phyloP scores from a whole-genome alignment of 2,888 invertebrate genomes.

The Patella pellucida region DNA sequence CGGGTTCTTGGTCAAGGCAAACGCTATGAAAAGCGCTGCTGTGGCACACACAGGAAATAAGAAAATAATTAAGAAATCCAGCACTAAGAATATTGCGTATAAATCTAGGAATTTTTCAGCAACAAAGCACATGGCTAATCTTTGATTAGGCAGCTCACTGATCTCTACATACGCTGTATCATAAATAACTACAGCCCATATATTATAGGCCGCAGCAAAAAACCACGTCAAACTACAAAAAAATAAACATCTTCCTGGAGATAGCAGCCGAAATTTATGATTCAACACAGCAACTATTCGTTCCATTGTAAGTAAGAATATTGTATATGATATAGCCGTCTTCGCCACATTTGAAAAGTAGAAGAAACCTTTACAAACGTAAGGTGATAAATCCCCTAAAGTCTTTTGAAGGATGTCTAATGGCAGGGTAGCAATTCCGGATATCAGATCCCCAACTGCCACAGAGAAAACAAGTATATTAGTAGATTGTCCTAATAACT shows the following conservation, averaged over 20 bases:
- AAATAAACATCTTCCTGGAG: constrained; percentile 58
- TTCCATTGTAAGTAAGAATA: constrained; percentile 41
- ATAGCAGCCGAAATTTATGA: constrained; percentile 29
- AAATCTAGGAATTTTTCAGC: constrained; percentile 49
- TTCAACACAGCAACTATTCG: constrained; percentile 37
- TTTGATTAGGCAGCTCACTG: constrained; percentile 10
- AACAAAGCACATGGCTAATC: constrained; percentile 42
- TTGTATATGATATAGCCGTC: constrained; percentile 52
- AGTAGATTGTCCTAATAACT: constrained; percentile 56
- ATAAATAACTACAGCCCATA: constrained; percentile 62
- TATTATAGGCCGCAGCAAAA: constrained; percentile 63
- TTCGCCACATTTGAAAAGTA: constrained; percentile 53
- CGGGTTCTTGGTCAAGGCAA: constrained; percentile 32
- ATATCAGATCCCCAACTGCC: constrained; percentile 53
- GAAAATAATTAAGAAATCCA: constrained; percentile 53
- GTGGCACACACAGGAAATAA: constrained; percentile 41
- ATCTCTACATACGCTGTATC: constrained; percentile 32
- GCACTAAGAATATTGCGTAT: constrained; percentile 43
- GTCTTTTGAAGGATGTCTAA: constrained; percentile 42
- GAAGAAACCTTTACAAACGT: constrained; percentile 51
- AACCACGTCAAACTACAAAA: constrained; percentile 66
- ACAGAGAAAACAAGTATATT: constrained; percentile 62
- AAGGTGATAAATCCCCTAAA: constrained; percentile 38
- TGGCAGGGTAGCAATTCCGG: constrained; percentile 44
- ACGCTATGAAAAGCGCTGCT: constrained; percentile 34